Conservation (phyloP, 2,888 invertebrate genomes). For the Muschampia plurimacula region DNA sequence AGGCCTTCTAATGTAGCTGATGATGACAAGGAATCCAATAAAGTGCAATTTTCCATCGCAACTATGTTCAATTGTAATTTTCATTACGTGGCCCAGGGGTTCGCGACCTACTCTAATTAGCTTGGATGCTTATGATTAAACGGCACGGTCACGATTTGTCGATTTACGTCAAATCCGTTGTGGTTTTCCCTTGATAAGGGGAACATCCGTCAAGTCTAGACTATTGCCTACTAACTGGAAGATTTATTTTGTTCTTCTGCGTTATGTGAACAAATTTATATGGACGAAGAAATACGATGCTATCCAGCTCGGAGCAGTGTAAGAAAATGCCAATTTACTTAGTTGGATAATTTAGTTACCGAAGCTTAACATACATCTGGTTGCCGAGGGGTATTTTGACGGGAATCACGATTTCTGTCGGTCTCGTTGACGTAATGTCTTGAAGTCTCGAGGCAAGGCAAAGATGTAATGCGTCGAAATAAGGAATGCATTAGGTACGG, state of each 20-base stretch:
- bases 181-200: slow-evolving; percentile 73
- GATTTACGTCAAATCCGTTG: slow-evolving; percentile 79
- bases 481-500: slow-evolving; percentile 32
- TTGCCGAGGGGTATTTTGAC: slow-evolving; percentile 51
- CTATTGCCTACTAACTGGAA: slow-evolving; percentile 54
- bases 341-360: slow-evolving; percentile 36
- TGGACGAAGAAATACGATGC: slow-evolving; percentile 44
- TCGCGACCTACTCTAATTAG: slow-evolving; percentile 84
- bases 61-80: slow-evolving; percentile 80
- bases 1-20: slow-evolving; percentile 24
- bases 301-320: slow-evolving; percentile 28
- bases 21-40: slow-evolving; percentile 22
- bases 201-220: slow-evolving; percentile 66
- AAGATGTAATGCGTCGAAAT: slow-evolving; percentile 35
- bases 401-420: slow-evolving; percentile 53
- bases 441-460: slow-evolving; percentile 49
- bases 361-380: slow-evolving; percentile 38
- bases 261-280: slow-evolving; percentile 52
- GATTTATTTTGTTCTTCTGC: slow-evolving; percentile 54
- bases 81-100: slow-evolving; percentile 79
- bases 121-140: slow-evolving; percentile 83
- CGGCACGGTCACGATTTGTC: slow-evolving; percentile 78
- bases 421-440: slow-evolving; percentile 56
- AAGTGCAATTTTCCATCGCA: slow-evolving; percentile 75
- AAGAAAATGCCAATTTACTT: slow-evolving; percentile 35